Percentiles rank a stretch among this genome's conserved stretches.
Evolutionary conservation across 2,113 vertebrate species (phyloP).

Genomic region (Neopipo cinnamomea): DNA sequence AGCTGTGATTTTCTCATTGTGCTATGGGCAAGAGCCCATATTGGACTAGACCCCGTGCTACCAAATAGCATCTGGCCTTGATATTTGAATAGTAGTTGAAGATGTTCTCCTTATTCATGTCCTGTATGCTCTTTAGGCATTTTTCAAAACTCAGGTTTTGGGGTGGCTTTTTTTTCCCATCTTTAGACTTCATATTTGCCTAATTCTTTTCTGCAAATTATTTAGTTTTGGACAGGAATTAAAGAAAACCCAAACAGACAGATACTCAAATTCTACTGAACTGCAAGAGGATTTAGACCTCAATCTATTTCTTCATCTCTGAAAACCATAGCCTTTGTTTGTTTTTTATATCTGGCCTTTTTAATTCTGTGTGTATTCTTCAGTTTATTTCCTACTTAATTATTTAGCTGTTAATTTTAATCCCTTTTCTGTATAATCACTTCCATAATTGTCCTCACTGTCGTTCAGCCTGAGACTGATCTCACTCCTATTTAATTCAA

Average conservation of each 20-base stretch:
- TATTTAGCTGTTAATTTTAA: constrained; percentile 54
- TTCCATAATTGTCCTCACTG: constrained; percentile 16
- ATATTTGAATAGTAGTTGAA: background rate
- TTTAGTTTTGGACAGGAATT: background rate
- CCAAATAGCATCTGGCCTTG: background rate
- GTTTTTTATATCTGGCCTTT: constrained; percentile 5
- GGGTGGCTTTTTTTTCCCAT: accelerated
- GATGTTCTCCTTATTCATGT: background rate
- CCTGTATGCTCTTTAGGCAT: background rate
- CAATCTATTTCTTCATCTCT: constrained; percentile 5
- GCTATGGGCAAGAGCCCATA: background rate
- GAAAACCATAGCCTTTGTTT: background rate
- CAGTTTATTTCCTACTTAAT: constrained; percentile 48
- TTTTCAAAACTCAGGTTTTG: background rate
- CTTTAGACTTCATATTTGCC: background rate
- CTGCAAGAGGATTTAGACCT: background rate
- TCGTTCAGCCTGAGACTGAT: background rate
- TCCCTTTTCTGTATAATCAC: constrained; percentile 34
- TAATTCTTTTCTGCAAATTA: background rate
- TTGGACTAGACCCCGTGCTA: background rate
- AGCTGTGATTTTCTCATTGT: background rate
- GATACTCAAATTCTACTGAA: background rate
- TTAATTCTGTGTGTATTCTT: constrained; percentile 15
- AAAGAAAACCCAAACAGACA: background rate
- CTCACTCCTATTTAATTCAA: constrained; percentile 39